Evolutionary conservation across 1,140 invertebrate genomes (phyloP).

Genomic region (Conus betulinus): DNA sequence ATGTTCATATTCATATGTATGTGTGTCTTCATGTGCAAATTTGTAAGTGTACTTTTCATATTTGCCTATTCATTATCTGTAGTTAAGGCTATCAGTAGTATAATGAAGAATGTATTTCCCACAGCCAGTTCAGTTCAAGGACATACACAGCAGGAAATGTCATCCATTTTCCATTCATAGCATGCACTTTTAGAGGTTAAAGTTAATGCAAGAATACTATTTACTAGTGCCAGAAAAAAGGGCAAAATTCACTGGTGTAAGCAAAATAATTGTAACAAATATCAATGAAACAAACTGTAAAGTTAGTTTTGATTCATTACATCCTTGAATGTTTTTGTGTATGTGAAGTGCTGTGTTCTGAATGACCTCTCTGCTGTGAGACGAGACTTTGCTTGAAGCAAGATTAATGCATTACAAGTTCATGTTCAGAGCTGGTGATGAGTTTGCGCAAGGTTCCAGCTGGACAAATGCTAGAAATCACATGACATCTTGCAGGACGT

Average conservation of each 20-base stretch:
- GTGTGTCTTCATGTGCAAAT: neutral
- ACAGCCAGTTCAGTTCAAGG: no score
- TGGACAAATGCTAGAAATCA: no score
- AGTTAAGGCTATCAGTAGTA: neutral
- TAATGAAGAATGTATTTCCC: no score
- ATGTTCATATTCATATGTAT: conserved; percentile 16
- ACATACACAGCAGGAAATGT: no score
- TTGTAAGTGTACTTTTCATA: conserved; percentile 4
- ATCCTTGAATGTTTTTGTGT: conserved; percentile 82
- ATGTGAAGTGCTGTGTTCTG: conserved; percentile 39
- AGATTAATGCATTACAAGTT: conserved; percentile 18
- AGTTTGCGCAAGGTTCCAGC: no score
- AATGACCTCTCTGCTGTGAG: conserved; percentile 25
- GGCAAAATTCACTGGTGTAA: conserved; percentile 64
- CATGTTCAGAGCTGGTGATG: no score
- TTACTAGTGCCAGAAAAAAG: no score
- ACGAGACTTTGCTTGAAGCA: conserved; percentile 66
- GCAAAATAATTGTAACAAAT: conserved; percentile 92
- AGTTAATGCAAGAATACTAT: conserved; percentile 66
- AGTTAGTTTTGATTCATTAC: conserved; percentile 76
- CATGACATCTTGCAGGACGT: no score
- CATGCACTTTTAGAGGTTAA: neutral
- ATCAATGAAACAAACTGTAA: conserved; percentile 94
- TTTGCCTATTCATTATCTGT: neutral
- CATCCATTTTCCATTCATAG: no score